Conservation (phyloP, 2,113 vertebrate species). For the Notothenia coriiceps region DNA sequence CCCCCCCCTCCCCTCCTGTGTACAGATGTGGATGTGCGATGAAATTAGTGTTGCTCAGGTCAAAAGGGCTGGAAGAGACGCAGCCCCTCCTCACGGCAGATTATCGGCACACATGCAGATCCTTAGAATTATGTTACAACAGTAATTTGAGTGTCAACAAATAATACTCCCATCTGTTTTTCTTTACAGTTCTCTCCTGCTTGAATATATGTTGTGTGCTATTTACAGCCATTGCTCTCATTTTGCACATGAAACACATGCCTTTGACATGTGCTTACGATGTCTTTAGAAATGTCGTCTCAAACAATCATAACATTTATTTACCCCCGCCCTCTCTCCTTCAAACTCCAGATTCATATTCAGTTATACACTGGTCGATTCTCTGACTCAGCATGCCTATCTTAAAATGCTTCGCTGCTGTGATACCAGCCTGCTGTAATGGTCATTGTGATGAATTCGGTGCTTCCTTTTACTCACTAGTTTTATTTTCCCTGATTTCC, state of each 20-base stretch:
- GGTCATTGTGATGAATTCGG: constrained; percentile 58
- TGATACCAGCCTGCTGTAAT: constrained; percentile 83
- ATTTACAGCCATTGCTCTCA: constrained; percentile 75
- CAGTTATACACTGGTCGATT: constrained; percentile 55
- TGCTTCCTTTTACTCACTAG: constrained; percentile 9
- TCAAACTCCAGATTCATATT: constrained; percentile 23
- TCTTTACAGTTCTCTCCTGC: constrained; percentile 56
- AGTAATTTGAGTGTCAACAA: constrained; percentile 63
- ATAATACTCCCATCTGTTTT: constrained; percentile 58
- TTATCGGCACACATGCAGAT: constrained; percentile 75
- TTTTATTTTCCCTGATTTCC: constrained; percentile 35
- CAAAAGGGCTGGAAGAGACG: constrained; percentile 71
- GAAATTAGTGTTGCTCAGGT: constrained; percentile 82
- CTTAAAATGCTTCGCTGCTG: constrained; percentile 41
- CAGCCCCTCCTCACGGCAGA: constrained; percentile 70
- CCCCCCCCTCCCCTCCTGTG: constrained; percentile 20
- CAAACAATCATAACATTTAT: constrained; percentile 59
- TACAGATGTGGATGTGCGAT: constrained; percentile 78
- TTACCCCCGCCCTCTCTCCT: constrained; percentile 9
- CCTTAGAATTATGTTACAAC: constrained; percentile 68
- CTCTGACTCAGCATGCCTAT: constrained; percentile 25
- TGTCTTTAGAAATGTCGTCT: constrained; percentile 61
- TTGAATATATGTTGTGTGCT: constrained; percentile 56
- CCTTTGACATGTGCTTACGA: constrained; percentile 62
- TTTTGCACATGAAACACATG: constrained; percentile 81